Evolutionary conservation across 30 jellyfish, hydroid and myxozoan species (phyloP).

Genomic region (Turritopsis dohrnii): DNA sequence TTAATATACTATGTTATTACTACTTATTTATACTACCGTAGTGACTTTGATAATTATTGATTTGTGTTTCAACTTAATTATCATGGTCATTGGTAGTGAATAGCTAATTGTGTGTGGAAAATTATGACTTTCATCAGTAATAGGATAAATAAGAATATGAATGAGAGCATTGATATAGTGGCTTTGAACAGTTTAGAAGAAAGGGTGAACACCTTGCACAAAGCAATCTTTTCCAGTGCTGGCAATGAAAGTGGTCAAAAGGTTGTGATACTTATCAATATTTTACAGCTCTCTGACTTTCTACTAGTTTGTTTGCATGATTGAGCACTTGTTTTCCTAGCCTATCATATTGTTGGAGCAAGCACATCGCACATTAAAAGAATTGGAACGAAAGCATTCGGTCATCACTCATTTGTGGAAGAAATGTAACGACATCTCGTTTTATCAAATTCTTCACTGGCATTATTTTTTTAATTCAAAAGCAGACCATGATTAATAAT

Average conservation of each 20-base stretch:
- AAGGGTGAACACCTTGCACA: slow-evolving; percentile 18
- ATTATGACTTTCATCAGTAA: too few species aligned
- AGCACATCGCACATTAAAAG: slow-evolving; percentile 25
- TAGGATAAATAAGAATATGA: background rate
- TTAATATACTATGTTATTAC: too few species aligned
- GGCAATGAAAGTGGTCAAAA: background rate
- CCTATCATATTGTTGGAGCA: slow-evolving; percentile 24
- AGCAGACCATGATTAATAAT: too few species aligned
- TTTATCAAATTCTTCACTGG: too few species aligned
- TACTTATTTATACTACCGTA: too few species aligned
- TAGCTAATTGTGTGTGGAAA: too few species aligned
- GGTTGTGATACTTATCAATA: background rate
- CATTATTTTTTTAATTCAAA: too few species aligned
- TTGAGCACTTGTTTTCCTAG: background rate
- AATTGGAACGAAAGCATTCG: slow-evolving; percentile 20
- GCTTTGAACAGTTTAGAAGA: slow-evolving; percentile 26
- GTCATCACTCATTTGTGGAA: slow-evolving; percentile 31
- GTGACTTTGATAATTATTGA: too few species aligned
- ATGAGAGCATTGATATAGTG: background rate
- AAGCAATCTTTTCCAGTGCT: background rate
- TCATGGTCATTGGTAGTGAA: too few species aligned
- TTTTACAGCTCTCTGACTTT: background rate
- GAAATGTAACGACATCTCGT: slow-evolving; percentile 18
- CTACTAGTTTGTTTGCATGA: background rate
- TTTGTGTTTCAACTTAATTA: too few species aligned